Base-by-base conservation (phyloP, 2,888 invertebrate species). In the Tetranychus truncatus region DNA sequence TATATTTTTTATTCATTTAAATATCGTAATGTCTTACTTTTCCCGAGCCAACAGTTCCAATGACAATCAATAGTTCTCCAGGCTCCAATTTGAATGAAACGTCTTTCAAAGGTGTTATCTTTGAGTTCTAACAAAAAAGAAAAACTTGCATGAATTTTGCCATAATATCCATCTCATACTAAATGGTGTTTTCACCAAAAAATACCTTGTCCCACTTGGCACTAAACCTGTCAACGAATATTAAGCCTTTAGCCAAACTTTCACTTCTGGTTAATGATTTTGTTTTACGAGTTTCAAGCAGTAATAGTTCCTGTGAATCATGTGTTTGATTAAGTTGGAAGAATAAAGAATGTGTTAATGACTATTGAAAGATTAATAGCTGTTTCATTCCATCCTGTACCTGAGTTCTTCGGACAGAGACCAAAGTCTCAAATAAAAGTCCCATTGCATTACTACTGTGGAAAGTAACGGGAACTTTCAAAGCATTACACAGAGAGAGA, bases 401-500 rank as follows among this genome's bases (percentile, higher is more conserved):
- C 83, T 86, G 87, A 55, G 92, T 83, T 73, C 92, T 86, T 76
- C 85, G 85, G 74, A 90, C 87, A 11, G 91, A 89, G 74, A 92
- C 89, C 34, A 86, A 83, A 0, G 88, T 88, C 84, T 92, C 92
- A 0, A 91, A 89, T 66, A 89, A 85, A 84, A 89, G 89, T 4
- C 89, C 88, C 78, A 92, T 88, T 71, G 89, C 89, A 79, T 89
- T 55, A 7, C 15, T 55, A 6, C 95, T 90, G 83, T 91, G 91
- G 18, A 92, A 88, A 0, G 91, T 91, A 75, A 81, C 79, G 9
- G 91, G 89, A 80, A 89, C 88, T 45, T 91, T 86, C 77, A 95
- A 84, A 75, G 91, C 89, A 80, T 91, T 92, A 84, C 91, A 95
- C 82, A 93, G 89, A 9, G 92, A 90, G 15, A 91, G 89, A 73